Percentiles rank a stretch among this genome's conserved stretches.
These are phyloP conservation scores for Loris lydekkerianus DNA, from an alignment of 2,797 vertebrate genomes.

Conservation along the genomic window DNA sequence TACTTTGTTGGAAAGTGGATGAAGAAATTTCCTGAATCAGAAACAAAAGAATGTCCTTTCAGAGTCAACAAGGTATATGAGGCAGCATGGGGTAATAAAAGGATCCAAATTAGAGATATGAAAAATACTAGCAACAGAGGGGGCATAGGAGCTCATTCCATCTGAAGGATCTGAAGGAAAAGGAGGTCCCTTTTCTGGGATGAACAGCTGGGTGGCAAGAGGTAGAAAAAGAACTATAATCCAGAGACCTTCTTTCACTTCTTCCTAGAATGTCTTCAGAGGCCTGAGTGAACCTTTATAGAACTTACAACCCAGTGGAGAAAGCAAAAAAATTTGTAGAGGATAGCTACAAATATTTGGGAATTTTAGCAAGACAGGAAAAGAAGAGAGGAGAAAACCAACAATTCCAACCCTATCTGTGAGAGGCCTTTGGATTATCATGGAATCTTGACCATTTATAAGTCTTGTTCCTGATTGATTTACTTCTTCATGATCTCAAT, in stretches of 20 bases:
- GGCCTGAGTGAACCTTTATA: not conserved
- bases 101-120: not conserved
- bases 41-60: conserved; percentile 90
- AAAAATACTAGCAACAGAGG: not conserved
- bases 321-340: not conserved
- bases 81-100: rapidly evolving
- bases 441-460: not conserved
- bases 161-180: rapidly evolving
- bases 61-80: conserved; percentile 89
- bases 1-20: conserved; percentile 91
- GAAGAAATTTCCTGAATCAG: conserved; percentile 90
- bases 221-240: not conserved
- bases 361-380: not conserved
- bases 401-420: too few relatives aligned
- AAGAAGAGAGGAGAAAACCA: not conserved
- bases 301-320: not conserved
- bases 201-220: too few relatives aligned
- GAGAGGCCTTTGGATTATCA: not conserved
- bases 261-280: not conserved
- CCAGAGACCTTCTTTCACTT: not conserved
- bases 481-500: not conserved
- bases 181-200: not conserved
- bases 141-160: not conserved
- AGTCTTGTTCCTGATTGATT: not conserved
- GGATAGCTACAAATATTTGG: not conserved